Base-by-base conservation (phyloP, 2,888 invertebrate genomes). In the Pseudococcus viburni region DNA sequence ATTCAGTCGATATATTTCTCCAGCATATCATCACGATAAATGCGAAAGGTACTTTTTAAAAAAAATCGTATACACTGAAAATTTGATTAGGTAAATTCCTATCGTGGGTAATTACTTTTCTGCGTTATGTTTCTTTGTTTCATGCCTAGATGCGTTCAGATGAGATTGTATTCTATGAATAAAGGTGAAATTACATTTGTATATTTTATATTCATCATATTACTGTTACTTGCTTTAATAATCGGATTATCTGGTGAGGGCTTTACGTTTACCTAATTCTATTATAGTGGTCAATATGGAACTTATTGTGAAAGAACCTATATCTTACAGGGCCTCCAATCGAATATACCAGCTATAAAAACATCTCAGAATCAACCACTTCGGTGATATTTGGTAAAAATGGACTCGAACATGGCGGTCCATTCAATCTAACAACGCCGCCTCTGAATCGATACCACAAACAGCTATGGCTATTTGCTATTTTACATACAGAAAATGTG, bases 151-250 rank as follows among this genome's bases (percentile, higher is more conserved):
- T 98, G 98, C 55, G 98, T 99, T 89, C 98, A 98, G 93, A 99
- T 99, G 99, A 95, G 98, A 90, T 93, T 99, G 90, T 99, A 99
- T 92, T 96, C 98, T 26, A 97, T 99, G 95, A 97, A 98, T 93
- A 99, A 99, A 94, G 94, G 98, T 89, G 98, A 98, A 92, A 98
- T 99, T 92, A 97, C 98, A 88, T 95, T 98, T 95, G 96, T 98
- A 89, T 97, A 98, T 92, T 93, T 97, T 90, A 95, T 95, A 88
- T 98, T 99, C 93, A 97, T 98, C 92, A 95, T 96, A 87, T 96
- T 96, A 92, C 96, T 98, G 91, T 96, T 96, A 87, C 93, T 98
- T 90, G 96, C 96, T 88, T 94, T 98, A 88, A 96, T 98, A 91
- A 97, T 99, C 91, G 98, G 98, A 90, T 92, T 98, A 90, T 97